phyloP scores from a whole-genome alignment of 1,140 invertebrate species.

The Saxidomus purpurata region DNA sequence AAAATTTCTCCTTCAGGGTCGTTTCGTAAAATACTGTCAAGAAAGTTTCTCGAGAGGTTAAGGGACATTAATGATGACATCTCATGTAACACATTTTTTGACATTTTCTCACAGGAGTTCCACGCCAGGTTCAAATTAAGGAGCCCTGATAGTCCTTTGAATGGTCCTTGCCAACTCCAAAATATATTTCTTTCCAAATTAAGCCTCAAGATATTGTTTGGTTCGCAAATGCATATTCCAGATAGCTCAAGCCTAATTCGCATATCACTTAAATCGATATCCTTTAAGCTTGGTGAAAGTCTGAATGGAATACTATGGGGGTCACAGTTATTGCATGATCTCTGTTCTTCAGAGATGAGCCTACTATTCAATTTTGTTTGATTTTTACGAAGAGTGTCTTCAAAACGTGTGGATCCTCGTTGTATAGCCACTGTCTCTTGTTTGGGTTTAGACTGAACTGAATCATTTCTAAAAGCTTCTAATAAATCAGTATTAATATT shows the following conservation, averaged over 20 bases:
- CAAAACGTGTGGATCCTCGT: too few relatives aligned
- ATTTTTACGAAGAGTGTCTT: too few relatives aligned
- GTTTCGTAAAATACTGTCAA: background rate
- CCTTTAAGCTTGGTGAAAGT: background rate
- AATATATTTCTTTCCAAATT: background rate
- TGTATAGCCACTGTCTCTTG: too few relatives aligned
- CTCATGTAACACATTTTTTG: background rate
- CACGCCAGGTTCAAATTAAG: background rate
- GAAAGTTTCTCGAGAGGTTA: background rate
- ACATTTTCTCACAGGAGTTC: conserved; percentile 33
- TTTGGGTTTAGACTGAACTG: too few relatives aligned
- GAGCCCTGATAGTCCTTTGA: background rate
- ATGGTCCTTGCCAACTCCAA: conserved; percentile 5
- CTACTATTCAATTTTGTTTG: too few relatives aligned
- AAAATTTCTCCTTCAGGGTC: conserved; percentile 11
- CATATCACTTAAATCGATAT: background rate
- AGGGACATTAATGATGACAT: background rate
- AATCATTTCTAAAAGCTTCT: background rate
- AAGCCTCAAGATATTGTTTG: background rate
- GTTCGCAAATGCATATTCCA: conserved; percentile 29
- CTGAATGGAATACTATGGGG: background rate
- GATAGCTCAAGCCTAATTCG: background rate
- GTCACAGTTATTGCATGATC: too few relatives aligned
- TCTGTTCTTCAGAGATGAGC: too few relatives aligned
- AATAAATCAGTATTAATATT: background rate